Evolutionary conservation across 2,797 vertebrate genomes (phyloP), one percentile per base, ranked within the genome.

Genomic region (Pygocentrus nattereri): DNA sequence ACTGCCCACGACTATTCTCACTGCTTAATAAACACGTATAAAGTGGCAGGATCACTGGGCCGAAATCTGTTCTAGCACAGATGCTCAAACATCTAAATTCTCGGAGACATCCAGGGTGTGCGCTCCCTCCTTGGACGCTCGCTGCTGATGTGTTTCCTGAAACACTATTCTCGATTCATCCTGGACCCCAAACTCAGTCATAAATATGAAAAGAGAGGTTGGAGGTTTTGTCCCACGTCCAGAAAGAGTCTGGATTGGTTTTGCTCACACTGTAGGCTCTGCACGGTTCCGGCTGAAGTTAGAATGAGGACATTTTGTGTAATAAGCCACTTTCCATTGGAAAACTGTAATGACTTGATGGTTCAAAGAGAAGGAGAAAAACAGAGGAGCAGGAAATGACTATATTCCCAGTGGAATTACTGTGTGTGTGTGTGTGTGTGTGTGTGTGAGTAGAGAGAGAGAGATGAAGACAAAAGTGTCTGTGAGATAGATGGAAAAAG

Each of bases 301-400:
- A 7, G 59, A 49, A 12, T 31, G 71, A 61, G 44, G 68, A 61
- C 34, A 76, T 15, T 84, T 80, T 85, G 64, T 82, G 69, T 81
- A 87, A 82, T 31, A 58, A 50, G 79, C 76, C 79, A 79, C 88
- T 88, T 84, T 85, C 79, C 83, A 85, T 72, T 82, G 73, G 25
- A 31, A 10, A 82, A 75, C 84, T 34, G 86, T 82, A 85, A 88
- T 79, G 85, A 82, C 62, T 76, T 84, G 79, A 81, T 79, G 62
- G 81, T 88, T 79, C 70, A 38, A 82, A 78, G 78, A 91, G 77
- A 86, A n/a, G 69, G 84, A n/a, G n/a, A n/a, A n/a, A n/a, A 85
- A 81, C 81, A 74, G 81, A 81, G 71, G 85, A 80, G 61, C 91
- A 93, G 94, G 93, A 95, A 95, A 95, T 94, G 82, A 92, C 92